Evolutionary conservation across 2,888 invertebrate species (phyloP), one percentile per base, ranked within the genome.

Genomic region (Orgyia antiqua): DNA sequence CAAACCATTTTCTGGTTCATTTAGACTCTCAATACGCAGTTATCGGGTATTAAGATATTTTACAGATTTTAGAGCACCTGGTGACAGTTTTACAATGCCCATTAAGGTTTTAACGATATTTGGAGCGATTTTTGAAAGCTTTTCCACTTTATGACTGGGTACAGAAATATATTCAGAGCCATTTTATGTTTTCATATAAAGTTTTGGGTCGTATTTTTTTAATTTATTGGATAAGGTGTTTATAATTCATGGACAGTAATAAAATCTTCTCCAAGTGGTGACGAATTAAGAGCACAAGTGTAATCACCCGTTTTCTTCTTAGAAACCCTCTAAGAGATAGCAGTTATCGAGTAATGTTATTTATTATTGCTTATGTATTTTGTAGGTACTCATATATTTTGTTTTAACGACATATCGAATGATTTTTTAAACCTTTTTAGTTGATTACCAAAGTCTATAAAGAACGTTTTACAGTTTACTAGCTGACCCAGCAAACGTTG

Each of bases 21-120:
- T 15, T 27, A 6, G 31, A 33, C 27, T 39, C 49, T 39, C 51
- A 45, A 42, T 46, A 36, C 28, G 33, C 37, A 34, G 42, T 30
- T 50, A 45, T 54, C 47, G 32, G 35, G 29, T 42, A 42, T 37
- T 41, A 24, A 45, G 23, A 13, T 35, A 36, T 42, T 50, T 50
- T 54, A 50, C 45, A 33, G 51, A 27, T 34, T 36, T 54, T 38
- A 24, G 31, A 54, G 36, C 32, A 39, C 42, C 39, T 39, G 39
- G 4, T 15, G 42, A 45, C 39, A 46, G 42, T 24, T 54, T 50
- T 51, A 54, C 37, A 41, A 27, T 15, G 32, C 24, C 18, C 34
- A 24, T 37, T 27, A 26, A 15, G n/a, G n/a, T n/a, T n/a, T n/a
- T n/a, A n/a, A n/a, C 8, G 18, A 4, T 18, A 18, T 18, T 18